Conservation (phyloP, 2,888 invertebrate genomes). For the Caradrina kadenii region DNA sequence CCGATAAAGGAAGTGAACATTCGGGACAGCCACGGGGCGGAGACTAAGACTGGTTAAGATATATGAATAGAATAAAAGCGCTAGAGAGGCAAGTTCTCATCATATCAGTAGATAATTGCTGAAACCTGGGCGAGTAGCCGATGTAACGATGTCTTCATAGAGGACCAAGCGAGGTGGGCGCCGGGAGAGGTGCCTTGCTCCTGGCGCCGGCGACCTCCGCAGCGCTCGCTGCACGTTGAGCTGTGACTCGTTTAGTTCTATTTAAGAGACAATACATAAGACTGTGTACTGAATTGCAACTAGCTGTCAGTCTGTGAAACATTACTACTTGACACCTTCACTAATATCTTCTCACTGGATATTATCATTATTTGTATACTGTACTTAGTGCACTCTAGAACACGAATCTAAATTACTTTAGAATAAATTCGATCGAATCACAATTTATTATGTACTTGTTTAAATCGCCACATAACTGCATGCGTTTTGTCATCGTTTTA, state of each 20-base stretch:
- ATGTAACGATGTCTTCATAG: slow-evolving; percentile 75
- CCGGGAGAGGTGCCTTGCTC: slow-evolving; percentile 63
- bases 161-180: slow-evolving; percentile 80
- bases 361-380: slow-evolving; percentile 66
- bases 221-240: slow-evolving; percentile 67
- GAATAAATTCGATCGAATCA: slow-evolving; percentile 54
- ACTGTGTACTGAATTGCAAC: slow-evolving; percentile 77
- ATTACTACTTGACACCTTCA: slow-evolving; percentile 66
- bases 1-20: slow-evolving; percentile 75
- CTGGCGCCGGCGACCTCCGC: slow-evolving; percentile 41
- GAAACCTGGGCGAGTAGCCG: slow-evolving; percentile 70
- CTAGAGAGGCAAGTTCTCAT: slow-evolving; percentile 78
- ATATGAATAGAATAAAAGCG: slow-evolving; percentile 79
- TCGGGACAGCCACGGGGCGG: slow-evolving; percentile 72
- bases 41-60: slow-evolving; percentile 87
- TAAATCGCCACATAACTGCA: slow-evolving; percentile 57
- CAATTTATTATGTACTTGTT: slow-evolving; percentile 54
- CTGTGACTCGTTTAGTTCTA: slow-evolving; percentile 79
- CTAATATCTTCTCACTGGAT: slow-evolving; percentile 62
- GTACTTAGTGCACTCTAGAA: slow-evolving; percentile 69
- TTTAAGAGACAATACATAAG: slow-evolving; percentile 79
- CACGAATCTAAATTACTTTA: slow-evolving; percentile 66
- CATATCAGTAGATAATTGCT: slow-evolving; percentile 86
- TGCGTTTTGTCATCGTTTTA: slow-evolving; percentile 53
- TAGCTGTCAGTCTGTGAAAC: slow-evolving; percentile 69